These are phyloP conservation scores for Himalopsyche anomala DNA, from an alignment of 2,888 invertebrate species.

Conservation along the genomic window DNA sequence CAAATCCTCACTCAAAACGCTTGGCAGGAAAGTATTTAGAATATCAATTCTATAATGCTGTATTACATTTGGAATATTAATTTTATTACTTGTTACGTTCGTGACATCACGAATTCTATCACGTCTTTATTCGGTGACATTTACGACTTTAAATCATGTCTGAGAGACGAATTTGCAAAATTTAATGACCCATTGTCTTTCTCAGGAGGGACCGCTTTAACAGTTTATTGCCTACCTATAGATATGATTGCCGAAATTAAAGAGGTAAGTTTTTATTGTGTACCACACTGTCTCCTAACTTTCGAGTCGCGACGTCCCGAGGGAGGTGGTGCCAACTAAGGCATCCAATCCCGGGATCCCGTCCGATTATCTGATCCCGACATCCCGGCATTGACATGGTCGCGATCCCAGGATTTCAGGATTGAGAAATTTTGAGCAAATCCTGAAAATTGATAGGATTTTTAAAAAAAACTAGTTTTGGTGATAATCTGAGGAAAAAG, in stretches of 20 bases:
- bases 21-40: not conserved
- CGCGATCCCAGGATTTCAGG: too few relatives aligned
- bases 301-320: too few relatives aligned
- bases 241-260: not conserved
- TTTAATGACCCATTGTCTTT: constrained; percentile 29
- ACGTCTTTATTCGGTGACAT: constrained; percentile 25
- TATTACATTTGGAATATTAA: not conserved
- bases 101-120: constrained; percentile 31
- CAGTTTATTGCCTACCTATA: not conserved
- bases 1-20: not conserved
- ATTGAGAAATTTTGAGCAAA: too few relatives aligned
- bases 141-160: constrained; percentile 18
- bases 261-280: not conserved
- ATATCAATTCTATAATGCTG: not conserved
- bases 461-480: too few relatives aligned
- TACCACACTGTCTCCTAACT: not conserved
- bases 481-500: too few relatives aligned
- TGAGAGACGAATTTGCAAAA: not conserved
- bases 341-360: too few relatives aligned
- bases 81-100: not conserved
- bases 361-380: too few relatives aligned
- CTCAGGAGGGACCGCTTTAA: not conserved
- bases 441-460: too few relatives aligned
- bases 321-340: too few relatives aligned
- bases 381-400: too few relatives aligned